phyloP scores from a whole-genome alignment of 2,888 invertebrate genomes.

The Microdon myrmicae region DNA sequence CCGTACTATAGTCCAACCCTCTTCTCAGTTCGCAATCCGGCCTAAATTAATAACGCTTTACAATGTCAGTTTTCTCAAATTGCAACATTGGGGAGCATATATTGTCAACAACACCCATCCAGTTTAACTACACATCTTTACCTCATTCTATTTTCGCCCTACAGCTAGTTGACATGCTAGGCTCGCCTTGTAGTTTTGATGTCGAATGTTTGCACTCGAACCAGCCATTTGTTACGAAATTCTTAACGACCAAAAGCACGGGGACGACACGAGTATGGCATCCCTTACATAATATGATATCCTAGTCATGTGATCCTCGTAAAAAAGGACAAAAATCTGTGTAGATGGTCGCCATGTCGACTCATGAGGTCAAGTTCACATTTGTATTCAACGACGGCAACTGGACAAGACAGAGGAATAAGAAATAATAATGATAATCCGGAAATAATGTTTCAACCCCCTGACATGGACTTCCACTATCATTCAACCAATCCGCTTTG shows the following conservation, averaged over 20 bases:
- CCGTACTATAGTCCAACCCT: no score
- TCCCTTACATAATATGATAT: constrained; percentile 15
- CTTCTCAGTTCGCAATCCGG: no score
- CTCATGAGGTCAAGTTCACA: constrained; percentile 49
- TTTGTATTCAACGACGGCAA: constrained; percentile 43
- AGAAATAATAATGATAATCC: constrained; percentile 52
- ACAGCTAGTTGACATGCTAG: background rate
- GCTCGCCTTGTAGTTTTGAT: constrained; percentile 16
- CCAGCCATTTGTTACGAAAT: constrained; percentile 31
- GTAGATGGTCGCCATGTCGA: constrained; percentile 32
- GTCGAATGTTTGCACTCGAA: constrained; percentile 33
- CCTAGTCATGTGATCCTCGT: constrained; percentile 20
- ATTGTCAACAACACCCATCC: no score
- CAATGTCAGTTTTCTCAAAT: no score
- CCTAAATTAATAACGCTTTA: no score
- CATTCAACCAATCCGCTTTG: background rate
- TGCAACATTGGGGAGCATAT: no score
- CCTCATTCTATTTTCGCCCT: no score
- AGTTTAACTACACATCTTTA: no score
- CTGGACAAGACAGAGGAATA: constrained; percentile 29
- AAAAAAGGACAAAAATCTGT: constrained; percentile 27
- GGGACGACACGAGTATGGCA: constrained; percentile 2
- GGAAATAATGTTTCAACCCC: constrained; percentile 47
- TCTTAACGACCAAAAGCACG: constrained; percentile 5
- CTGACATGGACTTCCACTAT: constrained; percentile 2